phyloP scores from a whole-genome alignment of 2,113 vertebrate species.

The Bothrops jararaca region DNA sequence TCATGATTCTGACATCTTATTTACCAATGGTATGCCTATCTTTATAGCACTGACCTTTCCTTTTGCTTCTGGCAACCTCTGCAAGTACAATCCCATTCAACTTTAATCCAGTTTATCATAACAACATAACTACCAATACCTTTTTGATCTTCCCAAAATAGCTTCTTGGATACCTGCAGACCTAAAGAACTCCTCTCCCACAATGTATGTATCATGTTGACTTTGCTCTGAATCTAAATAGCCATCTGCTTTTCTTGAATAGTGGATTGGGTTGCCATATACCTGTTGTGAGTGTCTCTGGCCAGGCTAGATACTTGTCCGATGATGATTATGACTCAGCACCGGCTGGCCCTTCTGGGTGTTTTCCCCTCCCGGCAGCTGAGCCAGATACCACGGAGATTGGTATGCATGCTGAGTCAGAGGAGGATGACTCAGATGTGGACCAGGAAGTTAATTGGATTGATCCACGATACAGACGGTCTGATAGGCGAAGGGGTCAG shows the following conservation, averaged over 20 bases:
- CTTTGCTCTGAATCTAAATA: not conserved
- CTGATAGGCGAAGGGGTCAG: no score
- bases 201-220: not conserved
- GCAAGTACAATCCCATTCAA: not conserved
- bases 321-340: no score
- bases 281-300: no score
- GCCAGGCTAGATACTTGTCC: no score
- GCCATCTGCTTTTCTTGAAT: not conserved
- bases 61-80: not conserved
- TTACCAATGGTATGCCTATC: not conserved
- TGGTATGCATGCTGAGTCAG: no score
- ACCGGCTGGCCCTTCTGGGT: no score
- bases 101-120: not conserved
- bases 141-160: not conserved
- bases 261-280: not conserved
- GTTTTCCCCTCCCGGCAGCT: no score
- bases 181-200: not conserved
- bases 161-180: not conserved
- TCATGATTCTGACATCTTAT: not conserved
- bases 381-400: no score
- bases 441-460: no score
- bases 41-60: not conserved
- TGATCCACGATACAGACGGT: no score
- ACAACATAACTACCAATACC: not conserved
- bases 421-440: no score